These are phyloP conservation scores for Villa cingulata DNA, from an alignment of 2,888 invertebrate species.

Conservation along the genomic window DNA sequence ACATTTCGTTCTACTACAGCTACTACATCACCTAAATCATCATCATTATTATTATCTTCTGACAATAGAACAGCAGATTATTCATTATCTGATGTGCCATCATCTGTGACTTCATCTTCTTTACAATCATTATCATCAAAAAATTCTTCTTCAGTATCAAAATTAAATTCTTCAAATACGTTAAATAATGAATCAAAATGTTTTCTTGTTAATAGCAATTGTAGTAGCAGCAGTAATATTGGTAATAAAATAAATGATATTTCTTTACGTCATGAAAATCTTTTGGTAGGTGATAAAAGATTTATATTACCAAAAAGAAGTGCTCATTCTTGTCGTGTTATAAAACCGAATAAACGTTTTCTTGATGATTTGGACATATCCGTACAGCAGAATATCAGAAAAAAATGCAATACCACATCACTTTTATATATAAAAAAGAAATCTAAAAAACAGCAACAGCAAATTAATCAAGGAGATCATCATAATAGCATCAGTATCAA, in stretches of 20 bases:
- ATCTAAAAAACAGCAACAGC: neutral
- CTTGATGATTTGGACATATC: conserved; percentile 49
- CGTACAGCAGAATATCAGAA: conserved; percentile 24
- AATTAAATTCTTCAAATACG: neutral
- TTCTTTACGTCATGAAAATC: conserved; percentile 28
- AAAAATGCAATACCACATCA: neutral
- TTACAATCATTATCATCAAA: neutral
- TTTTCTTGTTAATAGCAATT: conserved; percentile 23
- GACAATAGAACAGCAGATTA: conserved; percentile 1
- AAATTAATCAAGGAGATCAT: neutral
- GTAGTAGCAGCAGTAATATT: neutral
- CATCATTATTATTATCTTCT: conserved; percentile 1
- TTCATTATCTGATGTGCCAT: conserved; percentile 7
- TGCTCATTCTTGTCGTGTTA: conserved; percentile 72
- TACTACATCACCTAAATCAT: conserved; percentile 1
- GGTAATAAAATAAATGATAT: neutral
- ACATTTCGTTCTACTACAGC: conserved; percentile 25
- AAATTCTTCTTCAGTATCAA: neutral
- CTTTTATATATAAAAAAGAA: neutral
- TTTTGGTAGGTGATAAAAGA: conserved; percentile 27
- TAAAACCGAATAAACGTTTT: conserved; percentile 77
- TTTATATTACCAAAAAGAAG: conserved; percentile 70
- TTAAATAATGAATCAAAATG: neutral
- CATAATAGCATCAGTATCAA: neutral
- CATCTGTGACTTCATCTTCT: neutral